Conservation (phyloP, 2,888 invertebrate species). For the Ectobius pallidus region DNA sequence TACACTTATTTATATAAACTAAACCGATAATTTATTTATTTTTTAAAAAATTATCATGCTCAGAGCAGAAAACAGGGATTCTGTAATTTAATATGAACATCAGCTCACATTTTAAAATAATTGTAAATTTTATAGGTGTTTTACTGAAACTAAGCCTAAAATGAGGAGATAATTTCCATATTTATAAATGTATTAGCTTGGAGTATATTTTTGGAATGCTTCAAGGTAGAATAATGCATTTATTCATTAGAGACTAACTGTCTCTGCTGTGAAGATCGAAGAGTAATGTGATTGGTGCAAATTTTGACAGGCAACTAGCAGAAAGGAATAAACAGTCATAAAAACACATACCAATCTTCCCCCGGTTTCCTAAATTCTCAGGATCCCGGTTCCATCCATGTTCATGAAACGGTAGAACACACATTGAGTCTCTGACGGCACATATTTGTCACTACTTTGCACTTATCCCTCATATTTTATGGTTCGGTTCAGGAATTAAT, state of each 20-base stretch:
- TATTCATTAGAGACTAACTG: background rate
- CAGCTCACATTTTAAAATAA: too few relatives aligned
- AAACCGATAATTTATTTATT: too few relatives aligned
- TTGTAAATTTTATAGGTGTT: too few relatives aligned
- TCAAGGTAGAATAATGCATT: too few relatives aligned
- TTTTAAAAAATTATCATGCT: too few relatives aligned
- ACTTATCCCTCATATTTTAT: constrained; percentile 18
- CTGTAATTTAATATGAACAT: too few relatives aligned
- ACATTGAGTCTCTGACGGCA: constrained; percentile 17
- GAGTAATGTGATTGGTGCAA: background rate
- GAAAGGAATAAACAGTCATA: background rate
- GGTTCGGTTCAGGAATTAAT: constrained; percentile 32
- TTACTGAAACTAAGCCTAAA: too few relatives aligned
- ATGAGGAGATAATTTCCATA: too few relatives aligned
- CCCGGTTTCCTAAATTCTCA: constrained; percentile 38
- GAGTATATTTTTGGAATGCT: too few relatives aligned
- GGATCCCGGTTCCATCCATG: constrained; percentile 39
- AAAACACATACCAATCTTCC: constrained; percentile 21
- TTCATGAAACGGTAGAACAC: constrained; percentile 26
- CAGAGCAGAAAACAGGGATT: too few relatives aligned
- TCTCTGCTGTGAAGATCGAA: background rate
- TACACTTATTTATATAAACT: too few relatives aligned
- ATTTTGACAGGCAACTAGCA: constrained; percentile 13
- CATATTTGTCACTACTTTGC: constrained; percentile 24
- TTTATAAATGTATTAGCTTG: too few relatives aligned